Conservation (phyloP, 37 sponge, comb jelly and placozoan species). For the Dysidea cf. avara region DNA sequence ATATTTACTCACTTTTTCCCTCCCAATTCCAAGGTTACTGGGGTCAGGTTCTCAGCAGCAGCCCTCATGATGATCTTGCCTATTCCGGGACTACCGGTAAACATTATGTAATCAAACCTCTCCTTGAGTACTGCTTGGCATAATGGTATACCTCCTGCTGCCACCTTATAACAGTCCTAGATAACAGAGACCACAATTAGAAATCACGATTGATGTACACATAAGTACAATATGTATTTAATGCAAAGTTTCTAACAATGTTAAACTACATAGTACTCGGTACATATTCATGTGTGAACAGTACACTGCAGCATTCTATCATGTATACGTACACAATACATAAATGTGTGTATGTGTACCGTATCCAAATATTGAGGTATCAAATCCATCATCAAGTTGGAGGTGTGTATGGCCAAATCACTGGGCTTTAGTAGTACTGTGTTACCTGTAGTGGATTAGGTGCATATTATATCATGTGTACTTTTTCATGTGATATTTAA, state of each 20-base stretch:
- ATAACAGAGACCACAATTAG: too few relatives aligned
- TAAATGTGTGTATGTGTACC: constrained; percentile 26
- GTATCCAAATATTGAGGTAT: constrained; percentile 68
- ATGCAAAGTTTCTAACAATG: too few relatives aligned
- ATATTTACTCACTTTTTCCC: constrained; percentile 50
- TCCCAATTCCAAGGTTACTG: constrained; percentile 82
- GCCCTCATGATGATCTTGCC: constrained; percentile 81
- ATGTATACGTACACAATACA: too few relatives aligned
- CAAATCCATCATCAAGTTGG: constrained; percentile 48
- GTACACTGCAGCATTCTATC: too few relatives aligned
- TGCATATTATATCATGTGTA: background rate
- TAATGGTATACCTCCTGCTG: constrained; percentile 57
- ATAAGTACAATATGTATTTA: too few relatives aligned
- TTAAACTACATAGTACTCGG: too few relatives aligned
- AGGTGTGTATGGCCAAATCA: constrained; percentile 54
- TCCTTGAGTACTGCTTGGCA: constrained; percentile 43
- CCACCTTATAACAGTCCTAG: constrained; percentile 68
- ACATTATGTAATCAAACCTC: constrained; percentile 86
- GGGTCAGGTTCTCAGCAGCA: constrained; percentile 84
- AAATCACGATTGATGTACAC: too few relatives aligned
- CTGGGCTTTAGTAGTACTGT: constrained; percentile 79
- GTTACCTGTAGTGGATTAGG: constrained; percentile 38
- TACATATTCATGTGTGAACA: too few relatives aligned
- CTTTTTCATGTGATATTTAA: background rate
- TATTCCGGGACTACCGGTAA: constrained; percentile 66